A percentile compares a stretch with the other conserved stretches of the same genome.
phyloP scores from a whole-genome alignment of 2,888 invertebrate genomes.

The Hybos culiciformis region DNA sequence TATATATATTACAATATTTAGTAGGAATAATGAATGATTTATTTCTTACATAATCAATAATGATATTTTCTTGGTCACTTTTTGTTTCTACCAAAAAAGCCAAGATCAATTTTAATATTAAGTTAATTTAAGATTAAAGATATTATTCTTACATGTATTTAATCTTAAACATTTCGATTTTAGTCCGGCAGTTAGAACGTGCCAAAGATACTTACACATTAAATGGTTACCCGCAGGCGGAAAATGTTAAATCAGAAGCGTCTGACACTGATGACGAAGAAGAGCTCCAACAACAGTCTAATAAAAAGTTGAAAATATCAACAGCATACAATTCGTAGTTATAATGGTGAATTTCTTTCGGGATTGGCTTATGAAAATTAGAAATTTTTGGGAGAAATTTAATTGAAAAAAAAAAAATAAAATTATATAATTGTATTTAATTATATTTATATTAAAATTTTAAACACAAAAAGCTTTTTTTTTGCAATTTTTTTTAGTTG shows the following conservation, averaged over 20 bases:
- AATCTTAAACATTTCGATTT: slow-evolving; percentile 22
- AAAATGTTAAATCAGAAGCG: slow-evolving; percentile 42
- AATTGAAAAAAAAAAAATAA: no score
- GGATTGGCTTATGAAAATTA: no score
- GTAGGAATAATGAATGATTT: neutral
- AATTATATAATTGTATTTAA: no score
- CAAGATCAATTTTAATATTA: slow-evolving; percentile 3
- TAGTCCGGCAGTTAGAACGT: slow-evolving; percentile 69
- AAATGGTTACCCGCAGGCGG: slow-evolving; percentile 39
- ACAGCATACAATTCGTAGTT: no score
- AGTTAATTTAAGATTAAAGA: neutral
- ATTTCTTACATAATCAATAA: neutral
- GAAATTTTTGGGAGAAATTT: no score
- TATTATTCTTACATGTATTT: neutral
- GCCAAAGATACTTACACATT: slow-evolving; percentile 55
- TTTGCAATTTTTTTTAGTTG: no score
- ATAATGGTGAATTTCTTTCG: no score
- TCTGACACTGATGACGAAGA: slow-evolving; percentile 39
- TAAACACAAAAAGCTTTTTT: no score
- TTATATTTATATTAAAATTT: no score
- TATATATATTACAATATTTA: neutral
- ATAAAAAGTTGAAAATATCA: slow-evolving; percentile 58
- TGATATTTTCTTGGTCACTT: neutral
- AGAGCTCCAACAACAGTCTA: slow-evolving; percentile 39
- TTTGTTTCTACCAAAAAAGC: neutral